Evolutionary conservation across 2,113 vertebrate species (phyloP).

Genomic region (Stegostoma tigrinum): DNA sequence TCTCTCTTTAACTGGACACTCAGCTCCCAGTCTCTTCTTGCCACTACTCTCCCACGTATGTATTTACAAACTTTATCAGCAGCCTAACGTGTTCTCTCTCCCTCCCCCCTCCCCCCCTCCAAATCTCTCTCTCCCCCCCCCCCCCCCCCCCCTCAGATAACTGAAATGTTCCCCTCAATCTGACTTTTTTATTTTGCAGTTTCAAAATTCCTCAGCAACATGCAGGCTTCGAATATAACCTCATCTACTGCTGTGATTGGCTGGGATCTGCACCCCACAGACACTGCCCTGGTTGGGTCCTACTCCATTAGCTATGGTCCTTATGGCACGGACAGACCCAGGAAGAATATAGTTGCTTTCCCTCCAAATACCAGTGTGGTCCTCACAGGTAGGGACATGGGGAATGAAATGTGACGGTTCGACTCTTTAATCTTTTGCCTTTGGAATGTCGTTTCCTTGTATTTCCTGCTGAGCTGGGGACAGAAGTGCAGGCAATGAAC

Average conservation of each 20-base stretch:
- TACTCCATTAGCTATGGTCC: not conserved
- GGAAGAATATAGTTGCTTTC: not conserved
- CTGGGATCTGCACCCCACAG: not conserved
- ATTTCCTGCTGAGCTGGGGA: not conserved
- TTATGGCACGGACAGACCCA: not conserved
- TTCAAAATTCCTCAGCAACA: not conserved
- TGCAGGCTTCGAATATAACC: not conserved
- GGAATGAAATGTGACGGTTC: not conserved
- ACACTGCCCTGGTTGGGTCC: not conserved
- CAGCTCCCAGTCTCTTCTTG: not conserved
- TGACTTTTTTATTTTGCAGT: not conserved
- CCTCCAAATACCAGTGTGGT: not conserved
- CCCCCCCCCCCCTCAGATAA: not conserved
- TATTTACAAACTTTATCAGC: not conserved
- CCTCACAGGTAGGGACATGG: not conserved
- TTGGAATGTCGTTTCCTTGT: not conserved
- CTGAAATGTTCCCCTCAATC: not conserved
- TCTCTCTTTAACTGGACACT: not conserved
- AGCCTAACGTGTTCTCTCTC: not conserved
- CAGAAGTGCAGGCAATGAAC: not conserved
- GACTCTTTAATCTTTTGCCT: too few relatives aligned
- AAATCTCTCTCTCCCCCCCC: too few relatives aligned
- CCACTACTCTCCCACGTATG: constrained; percentile 11
- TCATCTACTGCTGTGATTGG: not conserved
- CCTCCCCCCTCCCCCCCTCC: too few relatives aligned